Conservation (phyloP, 2,797 vertebrate species). For the Neosilurus hyrtlii region DNA sequence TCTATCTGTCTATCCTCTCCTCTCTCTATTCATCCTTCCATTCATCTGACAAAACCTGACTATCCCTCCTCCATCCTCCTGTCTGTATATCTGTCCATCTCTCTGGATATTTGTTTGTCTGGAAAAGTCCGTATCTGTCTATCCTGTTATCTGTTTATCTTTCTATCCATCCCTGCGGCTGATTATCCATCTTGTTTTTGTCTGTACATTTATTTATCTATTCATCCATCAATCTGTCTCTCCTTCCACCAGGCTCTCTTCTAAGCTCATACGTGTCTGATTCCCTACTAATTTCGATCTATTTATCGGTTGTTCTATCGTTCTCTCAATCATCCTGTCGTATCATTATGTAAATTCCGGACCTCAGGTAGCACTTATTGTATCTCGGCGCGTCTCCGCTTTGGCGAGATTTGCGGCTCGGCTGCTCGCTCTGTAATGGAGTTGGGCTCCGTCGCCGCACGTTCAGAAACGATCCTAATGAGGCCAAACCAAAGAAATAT, state of each 20-base stretch:
- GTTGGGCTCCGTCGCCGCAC: slow-evolving; percentile 29
- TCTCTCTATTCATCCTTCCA: slow-evolving; percentile 33
- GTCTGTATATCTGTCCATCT: neutral
- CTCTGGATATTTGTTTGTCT: no score
- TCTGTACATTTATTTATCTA: slow-evolving; percentile 35
- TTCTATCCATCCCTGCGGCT: neutral
- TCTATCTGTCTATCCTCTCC: neutral
- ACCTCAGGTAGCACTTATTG: slow-evolving; percentile 11
- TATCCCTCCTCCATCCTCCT: no score
- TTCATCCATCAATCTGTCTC: neutral
- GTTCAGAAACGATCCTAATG: slow-evolving; percentile 53
- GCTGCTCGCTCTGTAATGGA: slow-evolving; percentile 43
- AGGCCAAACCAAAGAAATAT: slow-evolving; percentile 51
- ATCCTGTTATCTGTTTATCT: neutral
- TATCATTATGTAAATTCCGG: neutral
- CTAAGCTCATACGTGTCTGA: neutral
- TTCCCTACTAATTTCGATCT: no score
- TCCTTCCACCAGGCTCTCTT: neutral
- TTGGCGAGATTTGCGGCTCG: neutral
- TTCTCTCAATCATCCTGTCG: neutral
- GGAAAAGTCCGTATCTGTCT: no score
- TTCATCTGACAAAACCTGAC: neutral
- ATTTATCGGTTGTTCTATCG: no score
- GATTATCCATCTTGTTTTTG: neutral
- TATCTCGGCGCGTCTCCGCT: neutral